Base-by-base conservation (phyloP, 64 coral and sea anemone species). In the Stylophora pistillata region DNA sequence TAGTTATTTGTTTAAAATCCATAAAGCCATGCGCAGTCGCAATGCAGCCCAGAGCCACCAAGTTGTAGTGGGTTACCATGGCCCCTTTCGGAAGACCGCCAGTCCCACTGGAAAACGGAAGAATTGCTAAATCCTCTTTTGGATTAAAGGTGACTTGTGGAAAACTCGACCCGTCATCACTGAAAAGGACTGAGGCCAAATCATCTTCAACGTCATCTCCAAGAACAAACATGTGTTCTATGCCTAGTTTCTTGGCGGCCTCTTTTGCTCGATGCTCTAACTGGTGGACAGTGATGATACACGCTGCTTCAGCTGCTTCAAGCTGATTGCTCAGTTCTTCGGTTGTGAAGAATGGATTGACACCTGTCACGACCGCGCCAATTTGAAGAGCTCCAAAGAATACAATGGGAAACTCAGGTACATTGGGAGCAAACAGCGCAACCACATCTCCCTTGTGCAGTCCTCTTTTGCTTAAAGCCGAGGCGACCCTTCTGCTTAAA, bases 21-120 rank as follows among this genome's bases (percentile, higher is more conserved):
- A 84, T 25, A 14, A 84, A 69, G 26, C 14, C 34, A 11, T 54
- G 21, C 9, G 77, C 80, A 15, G 65, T 93, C 52, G 62, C 28
- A 61, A 93, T 59, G 61, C 55, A 88, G 64, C 86, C 81, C 23
- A 88, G 54, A 6, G 76, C 70, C 2, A 87, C 71, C 29, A 95
- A 56, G 70, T 95, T 95, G 18, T 88, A 88, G 61, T 95, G 94
- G 9, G 94, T 95, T 15, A 91, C 58, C 94, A 95, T 91, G n/a
- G 91, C 94, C 27, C 89, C 89, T 76, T 91, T 91, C 4, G 92
- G 92, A 1, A 94, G 63, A 23, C 92, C 92, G 55, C 79, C 69
- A 4, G 74, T 86, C 13, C 92, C 92, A 81, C 81, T 86, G 13
- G 93, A 94, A 68, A 86, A 94, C 53, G 93, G 93, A 15, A 94